Percentiles rank a stretch among this genome's conserved stretches.
phyloP scores from a whole-genome alignment of 2,797 vertebrate genomes.

The Limnodromus scolopaceus region DNA sequence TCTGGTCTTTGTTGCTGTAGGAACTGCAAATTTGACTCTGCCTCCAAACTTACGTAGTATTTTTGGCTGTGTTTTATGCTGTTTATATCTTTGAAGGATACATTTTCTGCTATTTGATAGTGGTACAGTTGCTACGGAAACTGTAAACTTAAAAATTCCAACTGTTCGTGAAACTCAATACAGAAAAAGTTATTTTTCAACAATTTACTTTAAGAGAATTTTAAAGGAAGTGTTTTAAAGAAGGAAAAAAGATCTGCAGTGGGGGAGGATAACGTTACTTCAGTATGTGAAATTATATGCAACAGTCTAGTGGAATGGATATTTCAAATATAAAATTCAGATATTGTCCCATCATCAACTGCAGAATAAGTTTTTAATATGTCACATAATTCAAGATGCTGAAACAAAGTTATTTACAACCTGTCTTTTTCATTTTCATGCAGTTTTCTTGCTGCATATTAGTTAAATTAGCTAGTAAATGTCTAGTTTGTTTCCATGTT shows the following conservation, averaged over 20 bases:
- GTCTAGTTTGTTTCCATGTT: not conserved
- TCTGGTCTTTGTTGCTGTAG: not conserved
- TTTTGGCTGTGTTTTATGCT: not conserved
- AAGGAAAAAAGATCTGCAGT: not conserved
- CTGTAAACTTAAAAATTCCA: slow-evolving; percentile 5
- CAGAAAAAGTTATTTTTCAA: not conserved
- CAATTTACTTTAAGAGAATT: slow-evolving; percentile 1
- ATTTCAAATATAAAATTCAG: not conserved
- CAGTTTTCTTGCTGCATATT: not conserved
- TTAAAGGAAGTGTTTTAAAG: not conserved
- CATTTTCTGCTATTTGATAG: not conserved
- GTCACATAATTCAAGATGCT: not conserved
- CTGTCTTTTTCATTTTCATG: not conserved
- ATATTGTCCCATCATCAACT: not conserved
- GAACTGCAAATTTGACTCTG: slow-evolving; percentile 15
- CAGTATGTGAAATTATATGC: not conserved
- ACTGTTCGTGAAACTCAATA: not conserved
- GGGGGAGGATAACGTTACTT: not conserved
- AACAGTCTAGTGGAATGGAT: not conserved
- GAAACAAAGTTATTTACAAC: not conserved
- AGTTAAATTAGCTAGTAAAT: not conserved
- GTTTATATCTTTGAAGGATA: not conserved
- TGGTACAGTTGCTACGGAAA: slow-evolving; percentile 31
- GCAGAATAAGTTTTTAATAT: not conserved
- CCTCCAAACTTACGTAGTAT: not conserved